Evolutionary conservation across 2,888 invertebrate species (phyloP).

Genomic region (Temnothorax rugatulus): DNA sequence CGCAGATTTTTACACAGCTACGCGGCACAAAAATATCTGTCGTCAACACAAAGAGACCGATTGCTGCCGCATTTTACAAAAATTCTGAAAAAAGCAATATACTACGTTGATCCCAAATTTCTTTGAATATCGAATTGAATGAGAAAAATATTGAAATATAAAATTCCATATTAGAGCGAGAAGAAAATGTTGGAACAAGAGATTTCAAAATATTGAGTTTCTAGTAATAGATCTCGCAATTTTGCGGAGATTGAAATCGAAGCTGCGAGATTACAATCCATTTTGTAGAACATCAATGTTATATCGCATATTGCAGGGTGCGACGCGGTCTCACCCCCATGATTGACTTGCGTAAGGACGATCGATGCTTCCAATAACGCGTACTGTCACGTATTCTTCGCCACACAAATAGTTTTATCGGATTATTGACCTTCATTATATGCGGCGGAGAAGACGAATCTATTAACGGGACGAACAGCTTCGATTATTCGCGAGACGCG

Average conservation of each 20-base stretch:
- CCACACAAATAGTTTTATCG: conserved; percentile 51
- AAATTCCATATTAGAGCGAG: neutral
- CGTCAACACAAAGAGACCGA: neutral
- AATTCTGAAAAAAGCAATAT: neutral
- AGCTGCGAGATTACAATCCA: neutral
- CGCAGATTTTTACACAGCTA: neutral
- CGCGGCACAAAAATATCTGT: neutral
- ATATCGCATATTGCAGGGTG: no score
- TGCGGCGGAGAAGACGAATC: conserved; percentile 25
- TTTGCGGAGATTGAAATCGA: neutral
- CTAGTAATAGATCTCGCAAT: neutral
- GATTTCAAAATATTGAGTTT: neutral
- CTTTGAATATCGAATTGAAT: neutral
- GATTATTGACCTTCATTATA: conserved; percentile 57
- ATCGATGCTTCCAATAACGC: conserved; percentile 38
- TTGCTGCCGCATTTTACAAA: neutral
- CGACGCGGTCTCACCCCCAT: neutral
- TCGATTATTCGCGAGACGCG: conserved; percentile 33
- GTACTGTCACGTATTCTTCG: conserved; percentile 9
- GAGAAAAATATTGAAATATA: neutral
- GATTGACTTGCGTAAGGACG: conserved; percentile 10
- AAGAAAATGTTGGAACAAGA: neutral
- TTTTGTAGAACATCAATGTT: neutral
- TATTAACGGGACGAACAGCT: conserved; percentile 16
- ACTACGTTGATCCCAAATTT: neutral